These are phyloP conservation scores for Andrena fulva DNA, from an alignment of 2,888 invertebrate species.

Conservation along the genomic window DNA sequence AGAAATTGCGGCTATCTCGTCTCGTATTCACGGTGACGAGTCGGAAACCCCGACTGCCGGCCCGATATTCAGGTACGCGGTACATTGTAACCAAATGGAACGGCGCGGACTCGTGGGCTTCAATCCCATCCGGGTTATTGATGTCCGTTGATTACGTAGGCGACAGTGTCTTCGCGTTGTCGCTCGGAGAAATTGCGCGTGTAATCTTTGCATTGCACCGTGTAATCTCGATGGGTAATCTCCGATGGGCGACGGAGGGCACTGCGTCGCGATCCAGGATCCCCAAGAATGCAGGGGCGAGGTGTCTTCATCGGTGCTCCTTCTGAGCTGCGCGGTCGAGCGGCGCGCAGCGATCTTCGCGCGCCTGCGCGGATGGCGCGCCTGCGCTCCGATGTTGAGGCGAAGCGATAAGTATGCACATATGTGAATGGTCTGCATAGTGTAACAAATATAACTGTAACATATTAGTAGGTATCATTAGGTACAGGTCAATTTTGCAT, in stretches of 20 bases:
- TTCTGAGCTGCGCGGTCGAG: background rate
- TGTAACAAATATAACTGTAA: too few species aligned
- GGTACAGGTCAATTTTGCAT: too few species aligned
- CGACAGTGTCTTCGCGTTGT: conserved; percentile 25
- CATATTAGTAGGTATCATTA: too few species aligned
- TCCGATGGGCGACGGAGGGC: background rate
- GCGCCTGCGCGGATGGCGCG: background rate
- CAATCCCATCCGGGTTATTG: conserved; percentile 45
- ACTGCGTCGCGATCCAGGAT: background rate
- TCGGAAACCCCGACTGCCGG: conserved; percentile 13
- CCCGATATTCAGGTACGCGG: conserved; percentile 36
- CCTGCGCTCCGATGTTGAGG: background rate
- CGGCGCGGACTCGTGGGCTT: conserved; percentile 39
- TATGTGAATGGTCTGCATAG: too few species aligned
- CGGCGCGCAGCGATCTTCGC: background rate
- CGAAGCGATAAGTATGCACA: too few species aligned
- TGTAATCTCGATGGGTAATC: conserved; percentile 24
- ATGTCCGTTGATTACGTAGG: conserved; percentile 48
- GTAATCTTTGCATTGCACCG: conserved; percentile 19
- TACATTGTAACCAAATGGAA: conserved; percentile 58
- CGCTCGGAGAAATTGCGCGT: conserved; percentile 24
- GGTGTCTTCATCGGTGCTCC: background rate
- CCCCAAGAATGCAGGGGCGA: background rate
- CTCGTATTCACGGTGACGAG: conserved; percentile 17
- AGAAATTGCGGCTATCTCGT: conserved; percentile 17